Evolutionary conservation across 2,113 vertebrate genomes (phyloP).

Genomic region (Epinephelus cyanopodus): DNA sequence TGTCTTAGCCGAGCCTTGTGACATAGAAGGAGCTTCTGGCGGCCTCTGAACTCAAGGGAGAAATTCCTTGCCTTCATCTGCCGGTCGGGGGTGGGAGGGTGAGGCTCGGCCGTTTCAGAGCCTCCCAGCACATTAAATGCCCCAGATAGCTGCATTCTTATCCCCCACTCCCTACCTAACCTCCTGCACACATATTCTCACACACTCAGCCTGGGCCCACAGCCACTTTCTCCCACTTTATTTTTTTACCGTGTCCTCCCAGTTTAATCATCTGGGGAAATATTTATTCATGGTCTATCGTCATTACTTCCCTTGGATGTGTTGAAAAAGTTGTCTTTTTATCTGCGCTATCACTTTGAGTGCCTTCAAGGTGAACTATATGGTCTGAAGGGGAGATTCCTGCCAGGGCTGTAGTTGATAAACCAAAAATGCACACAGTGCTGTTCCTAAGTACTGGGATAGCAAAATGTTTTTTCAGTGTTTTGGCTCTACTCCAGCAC

Average conservation of each 20-base stretch:
- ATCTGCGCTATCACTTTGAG: constrained; percentile 45
- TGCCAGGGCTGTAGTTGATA: constrained; percentile 15
- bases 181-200: constrained; percentile 48
- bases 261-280: constrained; percentile 76
- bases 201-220: constrained; percentile 31
- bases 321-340: constrained; percentile 71
- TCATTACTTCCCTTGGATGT: constrained; percentile 62
- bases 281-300: constrained; percentile 73
- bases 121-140: constrained; percentile 47
- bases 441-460: not conserved
- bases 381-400: constrained; percentile 29
- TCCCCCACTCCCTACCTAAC: constrained; percentile 58
- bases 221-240: constrained; percentile 44
- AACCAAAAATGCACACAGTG: constrained; percentile 4
- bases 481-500: constrained; percentile 14
- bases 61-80: constrained; percentile 55
- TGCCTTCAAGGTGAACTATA: constrained; percentile 68
- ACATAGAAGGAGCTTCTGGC: constrained; percentile 42
- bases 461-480: constrained; percentile 19
- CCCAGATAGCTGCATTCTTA: constrained; percentile 70
- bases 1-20: constrained; percentile 46
- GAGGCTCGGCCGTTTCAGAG: constrained; percentile 38
- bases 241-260: constrained; percentile 44
- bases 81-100: constrained; percentile 41
- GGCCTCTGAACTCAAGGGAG: constrained; percentile 48